A percentile compares a stretch with the other conserved stretches of the same genome.
phyloP scores from a whole-genome alignment of 2,113 vertebrate genomes.

The Grus americana region DNA sequence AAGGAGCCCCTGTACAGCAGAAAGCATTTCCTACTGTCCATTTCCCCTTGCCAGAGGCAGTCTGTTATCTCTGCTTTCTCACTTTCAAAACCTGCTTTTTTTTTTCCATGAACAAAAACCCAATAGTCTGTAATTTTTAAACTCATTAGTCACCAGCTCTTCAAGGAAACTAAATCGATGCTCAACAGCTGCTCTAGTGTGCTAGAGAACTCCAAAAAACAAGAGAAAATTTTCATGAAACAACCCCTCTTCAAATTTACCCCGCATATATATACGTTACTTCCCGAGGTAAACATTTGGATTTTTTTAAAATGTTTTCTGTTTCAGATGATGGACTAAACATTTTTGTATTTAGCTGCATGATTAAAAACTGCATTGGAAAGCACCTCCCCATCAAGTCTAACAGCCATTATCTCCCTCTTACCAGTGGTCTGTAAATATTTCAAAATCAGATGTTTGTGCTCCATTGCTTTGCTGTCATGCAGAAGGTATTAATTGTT shows the following conservation, averaged over 20 bases:
- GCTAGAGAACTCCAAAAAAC: background rate
- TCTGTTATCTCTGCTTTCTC: background rate
- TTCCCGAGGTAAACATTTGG: background rate
- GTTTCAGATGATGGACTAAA: background rate
- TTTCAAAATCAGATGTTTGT: background rate
- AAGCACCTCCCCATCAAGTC: background rate
- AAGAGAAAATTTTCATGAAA: background rate
- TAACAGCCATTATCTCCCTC: background rate
- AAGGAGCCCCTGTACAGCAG: background rate
- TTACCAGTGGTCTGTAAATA: background rate
- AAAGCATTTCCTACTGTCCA: background rate
- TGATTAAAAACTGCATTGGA: background rate
- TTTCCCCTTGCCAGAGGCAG: background rate
- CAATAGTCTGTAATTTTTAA: slow-evolving; percentile 7
- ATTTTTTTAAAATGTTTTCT: background rate
- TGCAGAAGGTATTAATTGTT: background rate
- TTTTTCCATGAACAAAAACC: background rate
- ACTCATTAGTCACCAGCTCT: slow-evolving; percentile 31
- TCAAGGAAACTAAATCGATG: slow-evolving; percentile 20
- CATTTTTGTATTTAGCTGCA: background rate
- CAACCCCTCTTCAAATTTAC: background rate
- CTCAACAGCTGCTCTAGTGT: background rate
- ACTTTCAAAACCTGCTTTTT: background rate
- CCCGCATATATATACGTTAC: background rate
- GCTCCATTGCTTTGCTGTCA: background rate